Base-by-base conservation (phyloP, 2,113 vertebrate species). In the Gallinago undulata region DNA sequence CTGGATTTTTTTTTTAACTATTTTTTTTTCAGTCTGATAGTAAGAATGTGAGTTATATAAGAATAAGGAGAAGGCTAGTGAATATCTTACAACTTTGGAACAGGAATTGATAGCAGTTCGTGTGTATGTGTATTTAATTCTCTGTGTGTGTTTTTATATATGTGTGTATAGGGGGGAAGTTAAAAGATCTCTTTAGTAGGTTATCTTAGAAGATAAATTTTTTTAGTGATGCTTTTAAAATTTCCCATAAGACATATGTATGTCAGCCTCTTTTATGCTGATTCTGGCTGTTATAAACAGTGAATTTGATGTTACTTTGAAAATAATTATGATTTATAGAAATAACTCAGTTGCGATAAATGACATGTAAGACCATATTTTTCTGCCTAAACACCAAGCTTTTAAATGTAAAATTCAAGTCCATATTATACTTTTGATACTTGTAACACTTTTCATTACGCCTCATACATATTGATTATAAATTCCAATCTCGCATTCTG, bases 61-160 rank as follows among this genome's bases (percentile, higher is more conserved):
- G 69, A 78, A 84, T 75, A 77, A 84, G 79, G 68, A 75, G 64
- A 89, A 92, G 84, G 43, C 24, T 93, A 90, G 60, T 43, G 64
- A 86, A 30, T 92, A 48, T 59, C 70, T 76, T 93, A 57, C 14
- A 56, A 73, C 51, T 93, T 93, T 28, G 62, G 76, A 84, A 81
- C 35, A 79, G 83, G 76, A 75, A 67, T 27, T 48, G 59, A 78
- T 87, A 92, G 62, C 33, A 91, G 10, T 79, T 76, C 6, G 11
- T 78, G 57, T 94, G 74, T 94, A 27, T 88, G 68, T 93, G 33
- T 96, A 90, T 93, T 96, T 93, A 97, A 90, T 62, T 75, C 53
- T 83, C 8, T 81, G 18, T 72, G 63, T 47, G 47, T 94, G 60
- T 11, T 84, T 74, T 81, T 95, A 60, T 93, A 19, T 74, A 5